Evolutionary conservation across 2,113 vertebrate genomes (phyloP), one percentile per base, ranked within the genome.

Genomic region (Plestiodon gilberti): DNA sequence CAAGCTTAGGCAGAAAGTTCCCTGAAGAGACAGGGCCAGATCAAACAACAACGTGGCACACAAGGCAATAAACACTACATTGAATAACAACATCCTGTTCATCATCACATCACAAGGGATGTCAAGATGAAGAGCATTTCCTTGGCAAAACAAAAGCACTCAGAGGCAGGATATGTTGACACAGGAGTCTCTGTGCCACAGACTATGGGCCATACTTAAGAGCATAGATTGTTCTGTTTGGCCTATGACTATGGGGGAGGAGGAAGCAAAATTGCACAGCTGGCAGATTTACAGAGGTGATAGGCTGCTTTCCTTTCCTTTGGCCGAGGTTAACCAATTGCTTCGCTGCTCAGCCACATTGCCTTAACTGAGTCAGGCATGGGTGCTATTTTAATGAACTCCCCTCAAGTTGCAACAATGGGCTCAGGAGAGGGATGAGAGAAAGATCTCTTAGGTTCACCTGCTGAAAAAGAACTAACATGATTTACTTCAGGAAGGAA

Each of bases 301-400:
- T 6, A 33, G 78, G 40, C 1, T 22, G 35, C 0, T 0, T 3
- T 81, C 73, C 33, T 15, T 20, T 0, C 7, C 5, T 0, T 4
- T 62, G 25, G 1, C 11, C 61, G 30, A 35, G n/a, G 69, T 28
- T 15, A 22, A 74, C 23, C 13, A 30, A 5, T 23, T 80, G 67
- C 48, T 71, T 48, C 23, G 9, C 25, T 43, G 17, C 43, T 70
- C 83, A 40, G 5, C 33, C 67, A n/a, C n/a, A 25, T 18, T 82
- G 48, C 65, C 48, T 35, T 57, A 23, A 55, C 43, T 48, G 43
- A 87, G 15, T 82, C 0, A 8, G 84, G 67, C 23, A n/a, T 43
- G 87, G 90, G 48, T 3, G 48, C 86, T 65, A 25, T 70, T 22
- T 28, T 1, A 17, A 13, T 8, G 43, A 90, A 79, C 69, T 17